Conservation (phyloP, 2,888 invertebrate genomes). For the Drosophila macrothrix region DNA sequence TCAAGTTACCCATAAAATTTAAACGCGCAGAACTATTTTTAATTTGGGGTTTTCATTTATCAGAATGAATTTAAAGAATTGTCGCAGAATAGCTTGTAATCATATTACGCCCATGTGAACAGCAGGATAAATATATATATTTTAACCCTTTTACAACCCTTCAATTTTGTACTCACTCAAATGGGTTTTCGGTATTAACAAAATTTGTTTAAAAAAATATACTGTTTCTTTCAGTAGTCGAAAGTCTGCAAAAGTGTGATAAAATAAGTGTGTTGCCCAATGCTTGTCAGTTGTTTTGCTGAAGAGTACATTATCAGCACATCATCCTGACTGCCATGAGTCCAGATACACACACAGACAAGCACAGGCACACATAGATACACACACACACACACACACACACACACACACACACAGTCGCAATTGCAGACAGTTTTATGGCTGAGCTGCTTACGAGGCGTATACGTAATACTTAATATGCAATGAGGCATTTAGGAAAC, state of each 20-base stretch:
- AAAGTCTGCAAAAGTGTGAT: background rate
- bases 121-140: background rate
- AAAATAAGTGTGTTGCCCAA: background rate
- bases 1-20: background rate
- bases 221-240: background rate
- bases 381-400: background rate
- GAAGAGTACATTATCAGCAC: conserved; percentile 49
- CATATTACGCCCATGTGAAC: background rate
- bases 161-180: background rate
- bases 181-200: background rate
- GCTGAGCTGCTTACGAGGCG: conserved; percentile 38
- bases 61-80: background rate
- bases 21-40: background rate
- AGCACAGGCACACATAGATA: background rate
- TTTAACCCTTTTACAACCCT: background rate
- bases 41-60: background rate
- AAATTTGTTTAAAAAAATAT: background rate
- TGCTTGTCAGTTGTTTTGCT: background rate
- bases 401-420: conserved; percentile 8
- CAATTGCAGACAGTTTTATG: conserved; percentile 26
- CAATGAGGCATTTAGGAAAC: conserved; percentile 31
- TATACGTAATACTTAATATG: conserved; percentile 41
- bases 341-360: background rate
- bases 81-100: background rate
- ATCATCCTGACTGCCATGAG: conserved; percentile 27